Percentiles rank a stretch among this genome's conserved stretches.
phyloP scores from a whole-genome alignment of 2,888 invertebrate species.

The Drosophila formosana region DNA sequence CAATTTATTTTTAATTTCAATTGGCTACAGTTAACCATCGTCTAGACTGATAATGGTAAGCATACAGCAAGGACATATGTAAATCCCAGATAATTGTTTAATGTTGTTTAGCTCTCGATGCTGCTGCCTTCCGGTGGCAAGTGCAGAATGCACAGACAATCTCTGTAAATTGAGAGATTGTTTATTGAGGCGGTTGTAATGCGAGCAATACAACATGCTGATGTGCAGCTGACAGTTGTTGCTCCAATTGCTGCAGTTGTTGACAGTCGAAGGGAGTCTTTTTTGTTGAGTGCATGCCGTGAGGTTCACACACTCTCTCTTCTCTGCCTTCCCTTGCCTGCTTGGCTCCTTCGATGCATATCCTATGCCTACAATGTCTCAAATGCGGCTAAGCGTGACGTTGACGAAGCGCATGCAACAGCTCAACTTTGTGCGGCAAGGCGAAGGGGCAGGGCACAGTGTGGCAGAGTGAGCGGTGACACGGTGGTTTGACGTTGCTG shows the following conservation, averaged over 20 bases:
- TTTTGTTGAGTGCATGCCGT: constrained; percentile 27
- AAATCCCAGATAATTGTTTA: constrained; percentile 36
- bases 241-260: constrained; percentile 25
- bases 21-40: not conserved
- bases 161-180: constrained; percentile 32
- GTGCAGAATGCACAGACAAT: constrained; percentile 8
- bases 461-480: constrained; percentile 47
- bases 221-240: constrained; percentile 34
- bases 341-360: constrained; percentile 34
- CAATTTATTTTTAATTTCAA: not conserved
- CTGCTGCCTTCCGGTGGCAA: not conserved
- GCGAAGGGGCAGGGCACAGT: not conserved
- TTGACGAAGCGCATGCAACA: constrained; percentile 78
- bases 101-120: constrained; percentile 27
- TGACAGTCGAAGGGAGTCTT: constrained; percentile 13
- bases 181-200: constrained; percentile 26
- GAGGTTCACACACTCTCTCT: not conserved
- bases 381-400: constrained; percentile 77
- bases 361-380: constrained; percentile 70
- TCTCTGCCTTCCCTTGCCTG: not conserved
- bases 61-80: constrained; percentile 23
- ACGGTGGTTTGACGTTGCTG: constrained; percentile 50
- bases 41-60: not conserved
- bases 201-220: constrained; percentile 22
- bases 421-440: constrained; percentile 59